Base-by-base conservation (phyloP, 1,140 invertebrate species). In the Apis dorsata region DNA sequence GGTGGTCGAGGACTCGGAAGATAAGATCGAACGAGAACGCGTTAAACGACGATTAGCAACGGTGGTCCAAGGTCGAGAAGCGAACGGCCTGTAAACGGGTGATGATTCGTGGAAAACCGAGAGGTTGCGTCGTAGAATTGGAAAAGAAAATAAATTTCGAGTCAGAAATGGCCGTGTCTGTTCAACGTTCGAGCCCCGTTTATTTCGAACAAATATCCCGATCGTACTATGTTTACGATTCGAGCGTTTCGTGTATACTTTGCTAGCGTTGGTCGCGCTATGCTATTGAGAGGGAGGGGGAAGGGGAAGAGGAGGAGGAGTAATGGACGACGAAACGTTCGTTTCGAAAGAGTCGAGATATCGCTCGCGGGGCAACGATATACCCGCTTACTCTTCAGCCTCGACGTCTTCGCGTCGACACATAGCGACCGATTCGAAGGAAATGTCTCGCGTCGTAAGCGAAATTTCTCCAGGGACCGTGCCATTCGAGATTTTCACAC, bases 401-500 rank as follows among this genome's bases (percentile, higher is more conserved):
- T 24, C 60, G 60, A 0, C 11, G 12, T 13, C 0, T 17, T 28
- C 8, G 19, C 65, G 65, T 44, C 34, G 28, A 65, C 62, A 15
- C 7, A 3, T 21, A 11, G 19, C 19, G 59, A n/a, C 10, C 59
- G 59, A 21, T 60, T 60, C 59, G 59, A 1, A 60, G 59, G 10
- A 60, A 44, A 44, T 4, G 21, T 1, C 10, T 3, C 59, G 60
- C 62, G 62, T 63, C 9, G 17, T 21, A 68, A 19, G 34, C 65
- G 11, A 68, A 68, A 68, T 49, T 44, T 49, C 34, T 49, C 3
- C 34, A 34, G 19, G 63, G 28, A 66, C 63, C 4, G 34, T 24
- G 17, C 34, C n/a, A 3, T 77, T 62, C 72, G 83, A 75, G 80
- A 85, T 86, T 85, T 88, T 79, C 71, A 53, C 59, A 24, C 83